Evolutionary conservation across 30 jellyfish, hydroid and myxozoan genomes (phyloP), one percentile per base, ranked within the genome.

Genomic region (Rhopilema esculentum): DNA sequence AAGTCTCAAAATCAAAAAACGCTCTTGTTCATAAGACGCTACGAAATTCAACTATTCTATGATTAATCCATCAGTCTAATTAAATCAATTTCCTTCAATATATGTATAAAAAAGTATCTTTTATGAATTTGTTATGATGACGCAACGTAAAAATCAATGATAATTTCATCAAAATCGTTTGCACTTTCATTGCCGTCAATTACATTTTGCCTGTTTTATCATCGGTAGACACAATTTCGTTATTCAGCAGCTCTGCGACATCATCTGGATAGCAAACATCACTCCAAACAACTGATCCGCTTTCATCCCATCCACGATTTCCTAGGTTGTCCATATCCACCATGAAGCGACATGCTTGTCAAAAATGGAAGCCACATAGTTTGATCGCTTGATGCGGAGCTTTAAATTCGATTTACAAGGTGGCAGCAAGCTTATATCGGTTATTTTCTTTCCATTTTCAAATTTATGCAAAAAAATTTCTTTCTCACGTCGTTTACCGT

Each of bases 381-480:
- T 68, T 28, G 79, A 28, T 19, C 64, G 79, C 79, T 19, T 68
- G 79, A 68, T 68, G 26, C 26, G 79, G 26, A 0, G 50, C 79
- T 68, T 68, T 15, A 68, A 1, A 68, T 68, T 68, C 40, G 79
- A 2, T 68, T 68, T 40, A 16, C 79, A 68, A 68, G 79, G 50
- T 40, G 75, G 78, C 75, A 76, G 16, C 1, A 76, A 77, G 87
- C 75, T 76, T 76, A 76, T 76, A 31, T 32, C 75, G 77, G 50
- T 76, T 76, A 76, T 76, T 49, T 76, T 76, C 87, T 76, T 49
- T 27, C 50, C 87, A 33, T 30, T 76, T 31, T 76, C 87, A 24
- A 76, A 76, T 23, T 76, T 76, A 33, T 49, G 75, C 87, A 31
- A 53, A 30, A 76, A 76, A 30, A 25, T 53, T 49, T 76, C 48